A percentile compares a stretch with the other conserved stretches of the same genome.
Conservation (phyloP, 1,140 invertebrate species). For the Drosophila murphyi region DNA sequence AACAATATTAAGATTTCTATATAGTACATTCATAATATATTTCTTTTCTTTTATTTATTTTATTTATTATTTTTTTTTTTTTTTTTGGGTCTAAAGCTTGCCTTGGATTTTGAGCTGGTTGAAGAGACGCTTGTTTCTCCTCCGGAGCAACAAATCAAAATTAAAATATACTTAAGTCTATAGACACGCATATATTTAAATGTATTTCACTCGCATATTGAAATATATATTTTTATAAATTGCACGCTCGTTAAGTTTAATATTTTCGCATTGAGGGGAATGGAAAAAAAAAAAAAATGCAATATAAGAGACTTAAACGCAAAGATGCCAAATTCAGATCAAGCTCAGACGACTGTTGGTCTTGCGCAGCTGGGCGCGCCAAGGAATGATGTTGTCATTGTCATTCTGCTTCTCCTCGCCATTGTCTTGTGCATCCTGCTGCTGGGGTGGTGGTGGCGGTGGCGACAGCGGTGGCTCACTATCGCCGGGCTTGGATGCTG, state of each 20-base stretch:
- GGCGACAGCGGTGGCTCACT: constrained; percentile 29
- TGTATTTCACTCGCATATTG: constrained; percentile 15
- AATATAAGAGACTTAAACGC: constrained; percentile 41
- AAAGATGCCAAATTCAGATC: constrained; percentile 35
- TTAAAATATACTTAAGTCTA: constrained; percentile 25
- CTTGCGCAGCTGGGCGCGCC: constrained; percentile 94
- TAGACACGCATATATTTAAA: constrained; percentile 15
- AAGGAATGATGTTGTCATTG: constrained; percentile 91
- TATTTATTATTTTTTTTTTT: background rate
- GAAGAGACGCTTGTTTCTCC: background rate
- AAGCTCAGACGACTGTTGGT: constrained; percentile 89
- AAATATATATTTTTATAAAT: constrained; percentile 32
- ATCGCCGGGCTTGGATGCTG: constrained; percentile 34
- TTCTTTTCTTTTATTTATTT: constrained; percentile 11
- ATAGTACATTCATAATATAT: constrained; percentile 53
- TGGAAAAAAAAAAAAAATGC: constrained; percentile 58
- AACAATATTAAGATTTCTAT: constrained; percentile 41
- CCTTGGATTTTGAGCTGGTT: constrained; percentile 27
- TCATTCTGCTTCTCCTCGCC: constrained; percentile 86
- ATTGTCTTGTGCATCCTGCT: constrained; percentile 26
- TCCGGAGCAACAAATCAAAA: constrained; percentile 17
- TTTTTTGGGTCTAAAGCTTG: constrained; percentile 55
- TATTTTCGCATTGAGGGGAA: background rate
- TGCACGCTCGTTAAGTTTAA: constrained; percentile 57
- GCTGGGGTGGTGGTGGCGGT: constrained; percentile 17